These are phyloP conservation scores for Epinephelus coioides DNA, from an alignment of 2,797 vertebrate genomes.

Conservation along the genomic window DNA sequence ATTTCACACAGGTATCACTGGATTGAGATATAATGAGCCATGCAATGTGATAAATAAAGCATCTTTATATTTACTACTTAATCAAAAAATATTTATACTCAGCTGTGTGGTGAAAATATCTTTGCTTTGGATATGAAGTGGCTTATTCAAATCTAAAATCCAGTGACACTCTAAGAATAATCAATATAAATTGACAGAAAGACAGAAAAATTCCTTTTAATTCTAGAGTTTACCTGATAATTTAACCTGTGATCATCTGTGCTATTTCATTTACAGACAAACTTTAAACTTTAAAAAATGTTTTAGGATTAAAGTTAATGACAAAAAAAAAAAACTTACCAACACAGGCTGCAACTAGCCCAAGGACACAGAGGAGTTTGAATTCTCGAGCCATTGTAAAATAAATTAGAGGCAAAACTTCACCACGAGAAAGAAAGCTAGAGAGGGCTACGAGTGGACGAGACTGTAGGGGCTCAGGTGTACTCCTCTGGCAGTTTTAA, in stretches of 20 bases:
- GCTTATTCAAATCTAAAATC: neutral
- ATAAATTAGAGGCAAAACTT: neutral
- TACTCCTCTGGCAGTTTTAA: conserved; percentile 53
- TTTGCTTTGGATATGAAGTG: neutral
- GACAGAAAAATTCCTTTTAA: neutral
- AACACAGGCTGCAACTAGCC: conserved; percentile 27
- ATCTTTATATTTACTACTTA: neutral
- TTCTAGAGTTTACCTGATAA: neutral
- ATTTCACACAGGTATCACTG: neutral
- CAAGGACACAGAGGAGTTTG: conserved; percentile 34
- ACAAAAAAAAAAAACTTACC: conserved; percentile 53
- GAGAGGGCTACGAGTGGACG: neutral
- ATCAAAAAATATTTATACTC: neutral
- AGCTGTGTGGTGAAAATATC: neutral
- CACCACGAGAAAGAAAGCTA: neutral
- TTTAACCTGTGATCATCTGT: neutral
- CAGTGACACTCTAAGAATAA: neutral
- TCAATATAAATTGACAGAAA: neutral
- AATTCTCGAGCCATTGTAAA: conserved; percentile 52
- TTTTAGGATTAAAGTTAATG: neutral
- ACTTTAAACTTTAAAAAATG: neutral
- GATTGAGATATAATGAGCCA: neutral
- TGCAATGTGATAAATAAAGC: neutral
- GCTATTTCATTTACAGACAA: neutral
- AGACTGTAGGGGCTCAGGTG: conserved; percentile 8